These are phyloP conservation scores for Neosilurus mollespiculum DNA, from an alignment of 2,797 vertebrate species.

Conservation along the genomic window DNA sequence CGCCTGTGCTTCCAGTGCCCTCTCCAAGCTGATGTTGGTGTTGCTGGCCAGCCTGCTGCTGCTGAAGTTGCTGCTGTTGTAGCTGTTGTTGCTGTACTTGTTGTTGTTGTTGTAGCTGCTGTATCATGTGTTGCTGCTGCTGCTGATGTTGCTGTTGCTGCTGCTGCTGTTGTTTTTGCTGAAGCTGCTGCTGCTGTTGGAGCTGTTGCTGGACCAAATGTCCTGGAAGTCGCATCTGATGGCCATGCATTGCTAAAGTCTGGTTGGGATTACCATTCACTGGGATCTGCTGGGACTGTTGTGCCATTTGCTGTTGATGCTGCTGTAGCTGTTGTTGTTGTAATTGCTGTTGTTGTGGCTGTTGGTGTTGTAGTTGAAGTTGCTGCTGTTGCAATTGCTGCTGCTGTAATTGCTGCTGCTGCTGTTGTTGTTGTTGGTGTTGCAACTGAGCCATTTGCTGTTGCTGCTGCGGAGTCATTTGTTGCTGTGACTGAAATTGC, in stretches of 20 bases:
- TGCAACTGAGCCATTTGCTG: constrained; percentile 77
- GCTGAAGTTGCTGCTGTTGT: constrained; percentile 75
- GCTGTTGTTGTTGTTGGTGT: constrained; percentile 57
- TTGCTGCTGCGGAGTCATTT: constrained; percentile 69
- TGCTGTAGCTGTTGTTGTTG: constrained; percentile 76
- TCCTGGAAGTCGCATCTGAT: constrained; percentile 83
- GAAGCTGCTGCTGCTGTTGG: constrained; percentile 71
- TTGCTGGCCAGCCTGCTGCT: constrained; percentile 74
- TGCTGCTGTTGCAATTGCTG: constrained; percentile 77
- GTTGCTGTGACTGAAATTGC: constrained; percentile 84
- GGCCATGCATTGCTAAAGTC: constrained; percentile 88
- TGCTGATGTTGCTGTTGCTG: constrained; percentile 80
- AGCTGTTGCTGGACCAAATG: constrained; percentile 72
- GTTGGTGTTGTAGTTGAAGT: constrained; percentile 77
- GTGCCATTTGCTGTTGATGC: constrained; percentile 64
- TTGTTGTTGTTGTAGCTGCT: constrained; percentile 60
- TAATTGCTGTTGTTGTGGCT: constrained; percentile 68
- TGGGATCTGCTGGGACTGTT: constrained; percentile 74
- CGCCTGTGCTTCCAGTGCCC: constrained; percentile 67
- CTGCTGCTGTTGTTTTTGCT: constrained; percentile 79
- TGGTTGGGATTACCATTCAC: constrained; percentile 87
- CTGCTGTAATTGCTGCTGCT: constrained; percentile 65
- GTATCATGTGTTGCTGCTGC: constrained; percentile 79
- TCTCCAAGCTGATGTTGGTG: constrained; percentile 85
- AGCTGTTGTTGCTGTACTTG: constrained; percentile 69